phyloP scores from a whole-genome alignment of 2,113 vertebrate species.

The Microcebus jonahi region DNA sequence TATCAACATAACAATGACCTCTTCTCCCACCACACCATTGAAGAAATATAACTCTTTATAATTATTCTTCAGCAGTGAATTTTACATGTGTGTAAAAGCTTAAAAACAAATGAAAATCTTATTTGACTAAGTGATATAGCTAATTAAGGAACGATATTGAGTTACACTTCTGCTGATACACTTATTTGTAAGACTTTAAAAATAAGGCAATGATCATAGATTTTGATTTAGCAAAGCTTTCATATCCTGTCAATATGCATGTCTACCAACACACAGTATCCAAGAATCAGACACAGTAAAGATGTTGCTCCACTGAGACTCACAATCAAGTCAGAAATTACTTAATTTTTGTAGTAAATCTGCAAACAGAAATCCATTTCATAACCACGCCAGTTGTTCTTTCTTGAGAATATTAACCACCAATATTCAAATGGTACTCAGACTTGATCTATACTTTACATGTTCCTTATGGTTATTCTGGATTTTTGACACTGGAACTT shows the following conservation, averaged over 20 bases:
- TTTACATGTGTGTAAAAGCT: neutral
- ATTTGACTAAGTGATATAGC: neutral
- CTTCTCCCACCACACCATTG: neutral
- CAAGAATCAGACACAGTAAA: neutral
- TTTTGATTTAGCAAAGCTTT: neutral
- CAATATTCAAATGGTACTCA: neutral
- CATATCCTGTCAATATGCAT: neutral
- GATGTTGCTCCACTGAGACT: accelerated
- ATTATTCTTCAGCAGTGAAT: neutral
- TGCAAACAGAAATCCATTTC: neutral
- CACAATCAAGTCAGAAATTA: neutral
- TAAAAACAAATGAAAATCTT: neutral
- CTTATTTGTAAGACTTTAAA: neutral
- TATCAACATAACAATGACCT: neutral
- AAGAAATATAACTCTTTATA: neutral
- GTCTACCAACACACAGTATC: neutral
- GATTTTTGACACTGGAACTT: neutral
- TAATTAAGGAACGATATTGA: neutral
- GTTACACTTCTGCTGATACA: neutral
- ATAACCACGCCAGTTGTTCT: neutral
- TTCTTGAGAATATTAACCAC: neutral
- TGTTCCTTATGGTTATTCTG: neutral
- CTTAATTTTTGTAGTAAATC: neutral
- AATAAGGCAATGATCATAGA: neutral
- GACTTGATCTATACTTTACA: neutral